Conservation (phyloP, 2,797 vertebrate genomes). For the Scolopax rusticola region DNA sequence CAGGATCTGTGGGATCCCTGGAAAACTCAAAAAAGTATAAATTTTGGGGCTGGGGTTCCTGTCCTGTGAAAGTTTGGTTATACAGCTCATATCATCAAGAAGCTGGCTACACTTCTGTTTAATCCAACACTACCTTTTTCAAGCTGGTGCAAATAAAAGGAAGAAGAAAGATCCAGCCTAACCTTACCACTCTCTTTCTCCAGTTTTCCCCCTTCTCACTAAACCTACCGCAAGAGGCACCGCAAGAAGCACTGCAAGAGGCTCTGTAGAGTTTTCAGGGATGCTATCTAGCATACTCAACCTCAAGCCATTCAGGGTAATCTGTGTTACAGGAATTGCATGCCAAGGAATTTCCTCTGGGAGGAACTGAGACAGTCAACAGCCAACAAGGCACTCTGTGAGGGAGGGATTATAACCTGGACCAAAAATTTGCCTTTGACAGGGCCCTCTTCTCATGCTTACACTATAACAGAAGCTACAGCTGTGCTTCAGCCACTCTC, state of each 20-base stretch:
- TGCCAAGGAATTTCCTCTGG: neutral
- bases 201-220: neutral
- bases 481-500: neutral
- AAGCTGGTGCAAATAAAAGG: neutral
- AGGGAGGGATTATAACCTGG: neutral
- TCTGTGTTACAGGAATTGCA: neutral
- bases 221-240: neutral
- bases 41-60: neutral
- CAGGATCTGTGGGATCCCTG: neutral
- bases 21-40: neutral
- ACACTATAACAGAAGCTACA: neutral
- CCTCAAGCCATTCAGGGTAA: neutral
- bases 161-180: neutral
- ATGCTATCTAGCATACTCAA: neutral
- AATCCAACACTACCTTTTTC: neutral
- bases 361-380: neutral
- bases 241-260: fast-evolving
- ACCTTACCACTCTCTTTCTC: fast-evolving
- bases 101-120: neutral
- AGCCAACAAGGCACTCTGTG: neutral
- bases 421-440: neutral
- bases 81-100: neutral
- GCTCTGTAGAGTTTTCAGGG: neutral
- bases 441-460: neutral
- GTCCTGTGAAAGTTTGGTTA: neutral